Evolutionary conservation across 2,113 vertebrate species (phyloP).

Genomic region (Sander lucioperca): DNA sequence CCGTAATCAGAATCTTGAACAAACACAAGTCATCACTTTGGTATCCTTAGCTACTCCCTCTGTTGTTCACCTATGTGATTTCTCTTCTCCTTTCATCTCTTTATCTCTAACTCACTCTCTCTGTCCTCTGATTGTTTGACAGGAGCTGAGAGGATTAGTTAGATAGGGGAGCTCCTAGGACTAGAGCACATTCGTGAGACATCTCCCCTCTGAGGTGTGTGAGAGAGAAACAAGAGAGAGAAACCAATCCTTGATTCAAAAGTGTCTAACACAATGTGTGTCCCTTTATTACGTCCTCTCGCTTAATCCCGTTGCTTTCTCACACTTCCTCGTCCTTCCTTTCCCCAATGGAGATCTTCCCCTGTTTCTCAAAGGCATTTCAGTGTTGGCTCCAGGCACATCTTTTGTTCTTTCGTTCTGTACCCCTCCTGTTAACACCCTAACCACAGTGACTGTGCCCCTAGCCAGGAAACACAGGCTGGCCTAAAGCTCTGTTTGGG

Average conservation of each 20-base stretch:
- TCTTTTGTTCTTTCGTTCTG: conserved; percentile 70
- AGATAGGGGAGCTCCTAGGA: conserved; percentile 67
- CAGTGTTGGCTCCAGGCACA: conserved; percentile 56
- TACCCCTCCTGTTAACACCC: conserved; percentile 65
- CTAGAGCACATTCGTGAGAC: conserved; percentile 67
- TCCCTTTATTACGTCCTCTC: conserved; percentile 18
- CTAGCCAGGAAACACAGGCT: conserved; percentile 70
- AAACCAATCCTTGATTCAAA: conserved; percentile 33
- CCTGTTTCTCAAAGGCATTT: conserved; percentile 63
- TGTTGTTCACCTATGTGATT: conserved; percentile 55
- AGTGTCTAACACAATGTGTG: conserved; percentile 13
- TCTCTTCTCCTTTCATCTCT: conserved; percentile 51
- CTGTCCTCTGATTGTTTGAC: conserved; percentile 69
- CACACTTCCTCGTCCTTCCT: conserved; percentile 41
- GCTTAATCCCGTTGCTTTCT: conserved; percentile 38
- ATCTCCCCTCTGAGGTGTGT: conserved; percentile 52
- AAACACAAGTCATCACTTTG: conserved; percentile 53
- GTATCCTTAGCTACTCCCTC: conserved; percentile 50
- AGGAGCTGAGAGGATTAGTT: conserved; percentile 65
- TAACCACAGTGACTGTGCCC: conserved; percentile 53
- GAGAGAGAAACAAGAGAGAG: conserved; percentile 20
- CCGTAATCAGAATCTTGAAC: conserved; percentile 41
- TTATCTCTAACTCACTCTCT: conserved; percentile 44
- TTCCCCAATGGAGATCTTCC: conserved; percentile 46
- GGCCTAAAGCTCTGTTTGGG: conserved; percentile 74